Evolutionary conservation across 2,888 invertebrate species (phyloP), one percentile per base, ranked within the genome.

Genomic region (Volucella zonaria): DNA sequence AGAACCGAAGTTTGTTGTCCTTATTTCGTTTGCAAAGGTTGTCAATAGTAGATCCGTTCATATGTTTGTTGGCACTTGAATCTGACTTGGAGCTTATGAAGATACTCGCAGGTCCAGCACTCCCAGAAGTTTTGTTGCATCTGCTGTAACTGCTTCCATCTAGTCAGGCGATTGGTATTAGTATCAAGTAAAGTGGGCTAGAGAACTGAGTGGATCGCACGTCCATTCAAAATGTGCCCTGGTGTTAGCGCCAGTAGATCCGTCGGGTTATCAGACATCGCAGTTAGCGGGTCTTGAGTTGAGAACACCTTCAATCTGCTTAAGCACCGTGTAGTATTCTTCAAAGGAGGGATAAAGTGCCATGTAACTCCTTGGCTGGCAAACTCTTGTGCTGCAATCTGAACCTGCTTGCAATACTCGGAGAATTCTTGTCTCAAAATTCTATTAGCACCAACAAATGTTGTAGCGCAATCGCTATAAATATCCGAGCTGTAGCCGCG

Each of bases 81-180:
- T 31, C 78, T 38, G 9, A 58, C 45, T 47, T 82, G 71, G 14
- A 79, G 54, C 12, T 75, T 64, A 10, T 47, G 43, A 2, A 86
- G 38, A 64, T 82, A 82, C 38, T 79, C 79, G n/a, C 45, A n/a
- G 40, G 51, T 59, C 79, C 79, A 82, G 6, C 79, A 54, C 14
- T 74, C 75, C 82, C 80, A 31, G 31, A 31, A 31, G 31, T 31
- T 6, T 31, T 31, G 31, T 0, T 31, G 31, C 31, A 31, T 31
- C 31, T 31, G 31, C 31, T 31, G 31, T 1, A 31, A 31, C 42
- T 58, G 47, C 18, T 58, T 23, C 70, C 64, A 31, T 23, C 62
- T 12, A 12, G 70, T 49, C 40, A 58, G 31, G 38, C 67, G 8
- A 66, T 42, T 11, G 40, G 45, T 31, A 14, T 66, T 31, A 71